Evolutionary conservation across 2,797 vertebrate species (phyloP), one percentile per base, ranked within the genome.

Genomic region (Allobates femoralis): DNA sequence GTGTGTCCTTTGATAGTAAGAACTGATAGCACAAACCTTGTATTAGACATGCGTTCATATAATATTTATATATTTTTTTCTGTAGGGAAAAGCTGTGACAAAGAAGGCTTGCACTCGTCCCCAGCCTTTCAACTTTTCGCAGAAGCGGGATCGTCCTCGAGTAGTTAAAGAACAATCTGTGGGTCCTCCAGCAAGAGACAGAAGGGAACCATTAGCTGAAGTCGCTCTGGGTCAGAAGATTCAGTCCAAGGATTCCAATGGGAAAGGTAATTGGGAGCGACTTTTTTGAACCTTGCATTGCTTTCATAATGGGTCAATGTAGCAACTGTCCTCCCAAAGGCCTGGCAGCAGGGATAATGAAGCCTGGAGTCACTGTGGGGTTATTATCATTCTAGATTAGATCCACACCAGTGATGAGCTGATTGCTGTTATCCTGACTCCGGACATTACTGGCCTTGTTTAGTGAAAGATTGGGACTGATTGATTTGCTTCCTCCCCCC

Each of bases 51-150:
- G 41, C 41, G 11, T n/a, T n/a, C n/a, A n/a, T n/a, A n/a, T n/a
- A 46, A 46, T 46, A 1, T 46, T 46, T 46, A 64, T 51, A 18
- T 53, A 37, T 64, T 88, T 89, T 83, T 46, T 2, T 0, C 0
- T n/a, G n/a, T 58, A 88, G 85, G 85, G 85, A 56, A 79, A 85
- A 87, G 79, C 85, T 1, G 41, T 77, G 30, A 87, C 88, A 53
- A 89, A 90, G 71, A 84, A 41, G 12, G 58, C 86, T 53, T 81
- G 76, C 86, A 84, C 83, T 23, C 89, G 87, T 0, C 87, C 15
- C 0, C 74, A 81, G 0, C 84, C 89, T 11, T 75, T 79, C 67
- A 90, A 85, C 83, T 79, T 89, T 66, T 86, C 89, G 62, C 51
- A 85, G 67, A 28, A 80, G 79, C 81, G 46, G 69, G 87, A 30